Conservation (phyloP, 2,888 invertebrate genomes). For the Drosophila testacea region DNA sequence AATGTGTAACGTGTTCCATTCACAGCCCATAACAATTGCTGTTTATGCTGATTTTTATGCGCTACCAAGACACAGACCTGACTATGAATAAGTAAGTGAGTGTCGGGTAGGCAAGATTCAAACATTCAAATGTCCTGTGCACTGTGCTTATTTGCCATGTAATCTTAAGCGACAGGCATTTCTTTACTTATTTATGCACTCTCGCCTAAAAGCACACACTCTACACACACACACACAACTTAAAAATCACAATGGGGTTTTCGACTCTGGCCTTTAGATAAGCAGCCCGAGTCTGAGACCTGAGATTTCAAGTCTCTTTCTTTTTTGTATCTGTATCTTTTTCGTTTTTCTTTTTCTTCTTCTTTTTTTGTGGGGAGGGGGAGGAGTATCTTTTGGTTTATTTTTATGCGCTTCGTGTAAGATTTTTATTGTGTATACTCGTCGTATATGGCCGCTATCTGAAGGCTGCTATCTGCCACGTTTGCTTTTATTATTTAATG, state of each 20-base stretch:
- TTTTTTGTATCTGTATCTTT: constrained; percentile 13
- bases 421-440: constrained; percentile 79
- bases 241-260: constrained; percentile 82
- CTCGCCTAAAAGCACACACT: constrained; percentile 57
- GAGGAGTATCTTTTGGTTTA: constrained; percentile 55
- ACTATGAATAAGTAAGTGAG: constrained; percentile 80
- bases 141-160: constrained; percentile 72
- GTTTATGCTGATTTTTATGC: constrained; percentile 80
- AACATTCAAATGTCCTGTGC: constrained; percentile 65
- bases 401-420: constrained; percentile 81
- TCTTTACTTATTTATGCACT: constrained; percentile 78
- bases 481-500: constrained; percentile 83
- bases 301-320: constrained; percentile 48
- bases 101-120: constrained; percentile 58
- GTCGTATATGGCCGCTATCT: constrained; percentile 63
- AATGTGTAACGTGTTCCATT: constrained; percentile 53
- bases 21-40: constrained; percentile 79
- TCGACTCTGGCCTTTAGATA: constrained; percentile 71
- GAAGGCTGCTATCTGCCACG: constrained; percentile 72
- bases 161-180: constrained; percentile 82
- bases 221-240: constrained; percentile 58
- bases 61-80: constrained; percentile 63
- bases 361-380: constrained; percentile 22
- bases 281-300: constrained; percentile 53
- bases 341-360: constrained; percentile 1